Evolutionary conservation across 92 coral and sea anemone genomes (phyloP).

Genomic region (Chrysogorgia sp.): DNA sequence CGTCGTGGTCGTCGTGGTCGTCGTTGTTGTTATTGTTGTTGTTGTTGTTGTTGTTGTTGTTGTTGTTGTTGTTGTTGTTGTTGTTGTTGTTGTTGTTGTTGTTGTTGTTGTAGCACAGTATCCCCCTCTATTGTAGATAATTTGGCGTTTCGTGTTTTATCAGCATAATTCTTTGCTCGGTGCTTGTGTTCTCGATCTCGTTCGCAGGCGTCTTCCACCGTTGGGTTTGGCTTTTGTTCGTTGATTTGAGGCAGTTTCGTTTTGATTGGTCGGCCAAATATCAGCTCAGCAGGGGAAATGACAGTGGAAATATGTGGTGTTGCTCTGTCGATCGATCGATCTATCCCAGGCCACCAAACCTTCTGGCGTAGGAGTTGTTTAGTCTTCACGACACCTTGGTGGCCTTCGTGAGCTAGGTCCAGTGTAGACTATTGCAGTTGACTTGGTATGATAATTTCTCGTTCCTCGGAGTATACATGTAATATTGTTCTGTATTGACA

Average conservation of each 20-base stretch:
- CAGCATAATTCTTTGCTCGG: conserved; percentile 20
- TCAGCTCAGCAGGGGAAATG: conserved; percentile 15
- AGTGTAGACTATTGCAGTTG: conserved; percentile 6
- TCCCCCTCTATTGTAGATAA: conserved; percentile 20
- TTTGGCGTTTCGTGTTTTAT: conserved; percentile 20
- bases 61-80: no score
- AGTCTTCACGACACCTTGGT: conserved; percentile 33
- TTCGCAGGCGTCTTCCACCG: conserved; percentile 7
- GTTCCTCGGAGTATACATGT: conserved; percentile 5
- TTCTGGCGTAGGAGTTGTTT: conserved; percentile 30
- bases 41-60: no score
- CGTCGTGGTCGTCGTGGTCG: no score
- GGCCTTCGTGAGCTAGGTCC: neutral
- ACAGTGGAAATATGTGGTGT: no score
- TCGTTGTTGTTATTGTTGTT: no score
- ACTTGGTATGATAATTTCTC: conserved; percentile 1
- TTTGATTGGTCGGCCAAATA: neutral
- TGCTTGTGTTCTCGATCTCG: neutral
- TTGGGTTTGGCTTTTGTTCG: neutral
- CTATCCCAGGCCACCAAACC: no score
- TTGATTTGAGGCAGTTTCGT: conserved; percentile 6
- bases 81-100: no score
- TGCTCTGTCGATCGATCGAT: neutral
- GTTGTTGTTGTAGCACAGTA: no score
- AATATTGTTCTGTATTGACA: neutral